Evolutionary conservation across 2,797 vertebrate genomes (phyloP), one percentile per base, ranked within the genome.

Genomic region (Ispidina picta): DNA sequence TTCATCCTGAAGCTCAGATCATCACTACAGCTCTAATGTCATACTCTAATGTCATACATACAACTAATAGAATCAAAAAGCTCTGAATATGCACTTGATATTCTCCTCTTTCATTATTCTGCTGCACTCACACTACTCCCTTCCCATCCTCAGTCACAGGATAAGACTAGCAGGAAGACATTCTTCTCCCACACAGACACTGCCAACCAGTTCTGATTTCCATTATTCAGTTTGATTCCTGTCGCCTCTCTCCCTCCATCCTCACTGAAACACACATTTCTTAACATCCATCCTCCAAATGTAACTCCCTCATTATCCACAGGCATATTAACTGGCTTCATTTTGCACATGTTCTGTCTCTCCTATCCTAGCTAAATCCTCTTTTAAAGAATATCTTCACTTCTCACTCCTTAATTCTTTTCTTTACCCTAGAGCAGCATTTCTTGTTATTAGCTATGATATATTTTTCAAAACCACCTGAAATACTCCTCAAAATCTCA

Each of bases 371-470:
- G 58, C 31, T 83, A 92, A 95, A 93, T 52, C n/a, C 31, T 82
- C 74, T 82, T 83, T 48, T 74, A 79, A 83, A 76, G 49, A 76
- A 23, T 84, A 79, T 33, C 56, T 84, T 63, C 33, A 83, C 70
- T 94, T 64, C 77, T 86, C 39, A 33, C 43, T 52, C 31, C 18
- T 82, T 49, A 72, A 29, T 1, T 84, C 81, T 89, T 77, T 83
- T 48, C 68, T 88, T 82, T 86, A 71, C 64, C 77, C 64, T 90
- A 33, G 28, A 81, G 89, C 62, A 84, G 62, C 46, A 84, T 82
- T 93, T 88, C 85, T 90, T 86, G 62, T 86, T 82, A 91, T 94
- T 83, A 82, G 59, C 58, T 62, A 44, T 55, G 91, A 83, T 73
- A 71, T 44, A 86, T 76, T 82, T 88, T 90, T 86, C 68, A 79